Evolutionary conservation across 2,888 invertebrate genomes (phyloP), one percentile per base, ranked within the genome.

Genomic region (Malacosoma neustria): DNA sequence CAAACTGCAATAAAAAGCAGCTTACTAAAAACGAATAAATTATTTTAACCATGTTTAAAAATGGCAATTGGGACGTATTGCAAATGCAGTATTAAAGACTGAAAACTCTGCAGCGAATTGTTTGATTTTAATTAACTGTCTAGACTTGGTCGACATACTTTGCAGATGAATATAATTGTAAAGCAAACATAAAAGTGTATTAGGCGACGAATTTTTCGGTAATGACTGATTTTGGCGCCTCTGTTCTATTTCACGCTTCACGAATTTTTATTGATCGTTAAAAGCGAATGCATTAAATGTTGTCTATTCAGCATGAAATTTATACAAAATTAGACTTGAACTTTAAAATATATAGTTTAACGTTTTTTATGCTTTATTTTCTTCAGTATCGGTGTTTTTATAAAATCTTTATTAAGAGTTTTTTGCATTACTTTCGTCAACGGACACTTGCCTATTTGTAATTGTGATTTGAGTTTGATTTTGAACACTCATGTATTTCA

Each of bases 81-180:
- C 9, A 22, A 22, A 22, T 22, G 5, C 5, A 22, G 6, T 13
- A 32, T 33, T 36, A 22, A 22, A 22, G 9, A 32, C 37, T 15
- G 30, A 13, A 35, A 11, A 30, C 35, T 29, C 11, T 7, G 30
- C 11, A 29, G 37, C 36, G 15, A 44, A 38, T 32, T 62, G 54
- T 73, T 73, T 72, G 66, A 65, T 68, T 72, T 72, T 65, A 73
- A 73, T 75, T 72, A 73, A 57, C 62, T 38, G 59, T 61, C 62
- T 64, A 71, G 65, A 63, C 65, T 42, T 46, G 42, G 47, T 51
- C 47, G 30, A 46, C 51, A 51, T 43, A 48, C 49, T 33, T 40
- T 22, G 3, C 4, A 3, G 5, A 22, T 22, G 22, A 22, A 22
- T 22, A 22, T 2, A 22, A 6, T 22, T 22, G 2, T 22, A 22